phyloP scores from a whole-genome alignment of 2,888 invertebrate species.

The Aromia moschata region DNA sequence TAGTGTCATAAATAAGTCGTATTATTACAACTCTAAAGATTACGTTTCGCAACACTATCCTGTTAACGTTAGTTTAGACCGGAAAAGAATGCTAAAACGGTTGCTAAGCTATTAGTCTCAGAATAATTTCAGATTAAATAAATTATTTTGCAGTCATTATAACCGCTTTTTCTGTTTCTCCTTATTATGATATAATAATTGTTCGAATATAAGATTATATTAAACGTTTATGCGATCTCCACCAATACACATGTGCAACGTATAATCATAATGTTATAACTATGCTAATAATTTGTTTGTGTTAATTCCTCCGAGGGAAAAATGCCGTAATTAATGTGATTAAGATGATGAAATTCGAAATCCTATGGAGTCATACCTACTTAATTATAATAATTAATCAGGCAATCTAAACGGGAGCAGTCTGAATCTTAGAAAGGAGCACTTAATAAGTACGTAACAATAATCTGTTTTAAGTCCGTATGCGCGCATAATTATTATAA shows the following conservation, averaged over 20 bases:
- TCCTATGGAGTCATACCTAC: slow-evolving; percentile 47
- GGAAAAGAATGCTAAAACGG: too few species aligned
- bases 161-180: slow-evolving; percentile 5
- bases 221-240: slow-evolving; percentile 6
- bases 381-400: slow-evolving; percentile 41
- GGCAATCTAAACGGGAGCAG: slow-evolving; percentile 9
- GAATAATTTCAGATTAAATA: slow-evolving; percentile 7
- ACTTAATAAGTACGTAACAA: slow-evolving; percentile 11
- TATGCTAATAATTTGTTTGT: slow-evolving; percentile 39
- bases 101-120: neutral
- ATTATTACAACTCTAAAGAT: too few species aligned
- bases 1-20: too few species aligned
- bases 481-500: slow-evolving; percentile 5
- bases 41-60: too few species aligned
- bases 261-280: slow-evolving; percentile 30
- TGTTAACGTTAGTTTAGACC: too few species aligned
- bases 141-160: slow-evolving; percentile 7
- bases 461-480: slow-evolving; percentile 24
- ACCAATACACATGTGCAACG: slow-evolving; percentile 5
- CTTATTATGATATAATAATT: slow-evolving; percentile 19
- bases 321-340: slow-evolving; percentile 34
- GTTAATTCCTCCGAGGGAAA: slow-evolving; percentile 36
- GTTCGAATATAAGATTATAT: slow-evolving; percentile 1
- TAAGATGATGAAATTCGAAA: slow-evolving; percentile 51
- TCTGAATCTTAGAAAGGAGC: slow-evolving; percentile 19